These are phyloP conservation scores for Xenentodon cancila DNA, from an alignment of 2,797 vertebrate species.

Conservation along the genomic window DNA sequence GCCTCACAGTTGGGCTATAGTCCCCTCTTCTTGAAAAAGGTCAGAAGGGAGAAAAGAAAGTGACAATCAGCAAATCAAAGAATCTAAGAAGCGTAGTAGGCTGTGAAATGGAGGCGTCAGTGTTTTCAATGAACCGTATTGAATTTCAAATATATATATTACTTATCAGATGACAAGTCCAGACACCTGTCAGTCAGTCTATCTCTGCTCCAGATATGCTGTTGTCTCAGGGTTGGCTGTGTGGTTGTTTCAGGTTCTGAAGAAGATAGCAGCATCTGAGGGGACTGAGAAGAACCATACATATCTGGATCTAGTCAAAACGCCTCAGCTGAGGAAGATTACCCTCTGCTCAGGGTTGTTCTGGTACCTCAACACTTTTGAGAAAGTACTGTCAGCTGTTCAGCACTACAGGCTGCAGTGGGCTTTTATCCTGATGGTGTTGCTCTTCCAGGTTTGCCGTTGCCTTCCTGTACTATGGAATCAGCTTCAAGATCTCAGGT, in stretches of 20 bases:
- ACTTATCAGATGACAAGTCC: too few species aligned
- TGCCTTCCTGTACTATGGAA: conserved; percentile 88
- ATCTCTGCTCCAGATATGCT: not conserved
- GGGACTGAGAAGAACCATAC: conserved; percentile 69
- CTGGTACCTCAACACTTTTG: conserved; percentile 75
- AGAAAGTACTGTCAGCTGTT: too few species aligned
- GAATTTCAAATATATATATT: too few species aligned
- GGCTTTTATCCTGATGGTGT: not conserved
- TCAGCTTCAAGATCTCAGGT: conserved; percentile 85
- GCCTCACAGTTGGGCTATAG: too few species aligned
- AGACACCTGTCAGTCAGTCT: not conserved
- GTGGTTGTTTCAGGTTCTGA: conserved; percentile 72
- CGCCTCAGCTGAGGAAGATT: conserved; percentile 81
- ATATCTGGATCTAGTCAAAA: conserved; percentile 85
- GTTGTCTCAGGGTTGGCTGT: not conserved
- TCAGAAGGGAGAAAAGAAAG: too few species aligned
- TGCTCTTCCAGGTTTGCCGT: conserved; percentile 83
- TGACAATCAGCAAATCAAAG: too few species aligned
- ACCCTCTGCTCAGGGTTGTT: conserved; percentile 81
- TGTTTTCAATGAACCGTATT: too few species aligned
- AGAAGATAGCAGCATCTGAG: conserved; percentile 67
- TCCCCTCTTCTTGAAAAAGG: too few species aligned
- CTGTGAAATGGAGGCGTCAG: too few species aligned
- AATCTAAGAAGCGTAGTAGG: too few species aligned
- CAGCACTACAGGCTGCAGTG: not conserved